Conservation (phyloP, 2,113 vertebrate genomes). For the Mystacornis crossleyi region DNA sequence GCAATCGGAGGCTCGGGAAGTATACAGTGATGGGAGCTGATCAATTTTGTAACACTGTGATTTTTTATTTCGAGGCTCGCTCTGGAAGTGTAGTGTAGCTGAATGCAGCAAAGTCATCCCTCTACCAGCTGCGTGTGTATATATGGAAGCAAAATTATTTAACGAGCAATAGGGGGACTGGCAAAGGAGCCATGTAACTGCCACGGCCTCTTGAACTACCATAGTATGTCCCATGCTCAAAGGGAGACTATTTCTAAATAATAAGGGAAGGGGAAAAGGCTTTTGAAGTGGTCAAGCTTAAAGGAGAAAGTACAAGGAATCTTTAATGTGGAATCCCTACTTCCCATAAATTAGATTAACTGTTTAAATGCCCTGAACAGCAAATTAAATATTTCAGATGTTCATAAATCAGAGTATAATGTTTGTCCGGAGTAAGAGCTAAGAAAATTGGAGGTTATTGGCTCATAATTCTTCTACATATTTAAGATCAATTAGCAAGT, state of each 20-base stretch:
- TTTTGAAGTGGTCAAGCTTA: background rate
- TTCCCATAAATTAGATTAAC: conserved; percentile 16
- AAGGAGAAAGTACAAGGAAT: background rate
- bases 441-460: background rate
- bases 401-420: background rate
- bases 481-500: background rate
- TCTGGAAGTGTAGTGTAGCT: background rate
- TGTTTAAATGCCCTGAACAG: background rate
- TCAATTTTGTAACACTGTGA: background rate
- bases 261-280: background rate
- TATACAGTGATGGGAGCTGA: background rate
- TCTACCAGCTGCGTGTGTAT: background rate
- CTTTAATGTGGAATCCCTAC: background rate
- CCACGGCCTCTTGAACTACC: background rate
- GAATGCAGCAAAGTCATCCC: background rate
- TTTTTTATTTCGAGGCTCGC: background rate
- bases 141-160: background rate
- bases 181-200: background rate
- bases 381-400: background rate
- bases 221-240: background rate
- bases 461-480: background rate
- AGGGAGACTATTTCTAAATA: background rate
- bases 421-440: background rate
- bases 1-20: fast-evolving
- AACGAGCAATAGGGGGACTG: background rate